Evolutionary conservation across 2,113 vertebrate genomes (phyloP).

Genomic region (Lathamus discolor): DNA sequence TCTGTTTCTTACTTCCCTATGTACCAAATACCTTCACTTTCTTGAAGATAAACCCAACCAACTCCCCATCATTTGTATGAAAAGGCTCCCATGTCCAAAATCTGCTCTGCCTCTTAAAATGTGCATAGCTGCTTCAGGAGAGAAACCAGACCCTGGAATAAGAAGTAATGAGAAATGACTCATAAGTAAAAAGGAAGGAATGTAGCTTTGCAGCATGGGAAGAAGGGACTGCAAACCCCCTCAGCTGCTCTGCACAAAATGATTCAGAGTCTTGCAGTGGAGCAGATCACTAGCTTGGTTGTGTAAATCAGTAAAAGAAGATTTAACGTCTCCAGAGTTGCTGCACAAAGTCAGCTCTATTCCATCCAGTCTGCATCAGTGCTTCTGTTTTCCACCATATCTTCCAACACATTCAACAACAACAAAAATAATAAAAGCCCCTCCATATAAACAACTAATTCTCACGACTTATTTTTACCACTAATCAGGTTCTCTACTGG

Average conservation of each 20-base stretch:
- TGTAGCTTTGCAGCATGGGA: background rate
- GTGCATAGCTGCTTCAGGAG: background rate
- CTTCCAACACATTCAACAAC: background rate
- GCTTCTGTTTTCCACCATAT: background rate
- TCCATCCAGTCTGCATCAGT: background rate
- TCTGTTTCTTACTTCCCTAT: background rate
- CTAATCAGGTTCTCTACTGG: background rate
- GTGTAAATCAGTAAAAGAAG: background rate
- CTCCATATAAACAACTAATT: background rate
- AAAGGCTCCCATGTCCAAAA: background rate
- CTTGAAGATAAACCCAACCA: background rate
- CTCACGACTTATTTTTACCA: background rate
- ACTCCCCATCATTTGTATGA: background rate
- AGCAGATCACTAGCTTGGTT: background rate
- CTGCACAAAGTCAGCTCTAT: background rate
- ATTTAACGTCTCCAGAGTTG: background rate
- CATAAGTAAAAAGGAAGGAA: background rate
- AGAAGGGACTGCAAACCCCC: background rate
- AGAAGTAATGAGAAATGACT: background rate
- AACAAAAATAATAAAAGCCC: background rate
- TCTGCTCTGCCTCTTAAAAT: background rate
- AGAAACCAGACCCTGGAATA: background rate
- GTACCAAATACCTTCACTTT: background rate
- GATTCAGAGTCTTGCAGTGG: background rate
- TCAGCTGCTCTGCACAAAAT: background rate